phyloP scores from a whole-genome alignment of 2,888 invertebrate species.

The Prosopocoilus inquinatus region DNA sequence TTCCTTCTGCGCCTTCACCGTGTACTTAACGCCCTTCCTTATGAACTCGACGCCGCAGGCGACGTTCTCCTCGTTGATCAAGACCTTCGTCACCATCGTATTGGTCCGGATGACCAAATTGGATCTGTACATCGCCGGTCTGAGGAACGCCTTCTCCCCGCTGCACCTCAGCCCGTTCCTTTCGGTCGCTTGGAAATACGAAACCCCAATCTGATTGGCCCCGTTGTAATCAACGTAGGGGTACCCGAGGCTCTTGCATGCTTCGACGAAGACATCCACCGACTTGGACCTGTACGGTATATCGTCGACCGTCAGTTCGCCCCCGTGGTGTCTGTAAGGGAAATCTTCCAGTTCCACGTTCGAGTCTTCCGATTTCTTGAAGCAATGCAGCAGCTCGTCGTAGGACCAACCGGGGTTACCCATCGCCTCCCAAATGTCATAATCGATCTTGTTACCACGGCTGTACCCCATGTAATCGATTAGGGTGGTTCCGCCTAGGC shows the following conservation, averaged over 20 bases:
- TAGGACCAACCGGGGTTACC: constrained; percentile 64
- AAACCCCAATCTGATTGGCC: constrained; percentile 60
- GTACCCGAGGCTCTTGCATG: constrained; percentile 65
- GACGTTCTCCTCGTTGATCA: constrained; percentile 64
- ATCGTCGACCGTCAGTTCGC: constrained; percentile 49
- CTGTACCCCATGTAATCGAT: constrained; percentile 67
- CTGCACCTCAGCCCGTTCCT: constrained; percentile 63
- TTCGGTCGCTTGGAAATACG: constrained; percentile 61
- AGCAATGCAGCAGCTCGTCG: constrained; percentile 51
- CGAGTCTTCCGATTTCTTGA: constrained; percentile 57
- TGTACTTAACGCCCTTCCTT: constrained; percentile 52
- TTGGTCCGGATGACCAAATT: constrained; percentile 68
- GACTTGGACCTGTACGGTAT: constrained; percentile 49
- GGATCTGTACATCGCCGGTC: constrained; percentile 57
- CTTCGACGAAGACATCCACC: constrained; percentile 58
- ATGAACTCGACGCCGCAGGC: constrained; percentile 64
- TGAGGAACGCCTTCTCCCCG: constrained; percentile 64
- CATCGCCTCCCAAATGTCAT: constrained; percentile 58
- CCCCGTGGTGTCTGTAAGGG: constrained; percentile 52
- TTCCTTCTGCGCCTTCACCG: constrained; percentile 64
- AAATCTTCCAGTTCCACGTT: constrained; percentile 46
- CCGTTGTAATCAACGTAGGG: constrained; percentile 69
- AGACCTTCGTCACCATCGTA: constrained; percentile 62
- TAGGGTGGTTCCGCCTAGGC: constrained; percentile 63
- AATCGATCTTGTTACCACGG: constrained; percentile 63